Conservation (phyloP, 2,113 vertebrate species). For the Alexandromys fortis region DNA sequence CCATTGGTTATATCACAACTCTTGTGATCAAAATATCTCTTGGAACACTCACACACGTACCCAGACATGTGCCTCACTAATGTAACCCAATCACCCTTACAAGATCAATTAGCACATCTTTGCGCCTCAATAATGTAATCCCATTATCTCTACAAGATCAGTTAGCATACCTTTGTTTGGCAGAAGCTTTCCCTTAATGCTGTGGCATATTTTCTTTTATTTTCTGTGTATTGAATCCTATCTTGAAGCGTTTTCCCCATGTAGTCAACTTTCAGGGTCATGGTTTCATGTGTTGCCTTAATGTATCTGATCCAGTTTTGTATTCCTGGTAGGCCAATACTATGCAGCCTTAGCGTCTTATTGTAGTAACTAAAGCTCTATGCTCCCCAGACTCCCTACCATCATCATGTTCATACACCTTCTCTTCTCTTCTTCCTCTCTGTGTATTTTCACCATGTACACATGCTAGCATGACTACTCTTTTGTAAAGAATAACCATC, state of each 20-base stretch:
- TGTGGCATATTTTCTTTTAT: neutral
- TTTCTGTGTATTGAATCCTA: neutral
- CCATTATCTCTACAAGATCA: too few relatives aligned
- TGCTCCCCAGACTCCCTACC: neutral
- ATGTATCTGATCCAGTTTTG: neutral
- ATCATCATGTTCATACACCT: neutral
- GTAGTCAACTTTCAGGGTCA: neutral
- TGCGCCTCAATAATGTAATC: too few relatives aligned
- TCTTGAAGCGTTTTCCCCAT: neutral
- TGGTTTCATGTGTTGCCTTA: neutral
- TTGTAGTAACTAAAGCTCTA: neutral
- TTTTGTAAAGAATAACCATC: neutral
- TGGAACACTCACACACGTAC: neutral
- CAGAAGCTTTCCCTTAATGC: neutral
- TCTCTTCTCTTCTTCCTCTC: neutral
- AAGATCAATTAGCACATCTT: neutral
- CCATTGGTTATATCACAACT: neutral
- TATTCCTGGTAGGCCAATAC: neutral
- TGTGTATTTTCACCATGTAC: neutral
- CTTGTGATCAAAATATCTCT: neutral
- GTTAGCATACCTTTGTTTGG: neutral
- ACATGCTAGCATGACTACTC: neutral
- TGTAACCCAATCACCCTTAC: too few relatives aligned
- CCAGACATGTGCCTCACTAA: too few relatives aligned
- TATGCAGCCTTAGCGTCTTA: neutral